Evolutionary conservation across 2,797 vertebrate genomes (phyloP).

Genomic region (Eupleurogrammus muticus): DNA sequence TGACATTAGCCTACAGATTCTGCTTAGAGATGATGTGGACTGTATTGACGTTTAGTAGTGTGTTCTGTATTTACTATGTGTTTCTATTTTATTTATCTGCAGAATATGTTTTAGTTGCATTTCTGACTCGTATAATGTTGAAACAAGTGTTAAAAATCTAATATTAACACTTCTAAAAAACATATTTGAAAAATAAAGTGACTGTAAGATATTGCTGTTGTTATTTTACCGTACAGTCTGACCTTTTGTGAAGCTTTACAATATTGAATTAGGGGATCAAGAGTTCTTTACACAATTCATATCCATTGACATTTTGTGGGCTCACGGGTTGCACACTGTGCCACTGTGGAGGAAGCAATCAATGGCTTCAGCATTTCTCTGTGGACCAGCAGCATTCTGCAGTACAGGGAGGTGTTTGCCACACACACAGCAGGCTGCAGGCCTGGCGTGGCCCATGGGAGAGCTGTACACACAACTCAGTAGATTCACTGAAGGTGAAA

Average conservation of each 20-base stretch:
- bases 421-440: constrained; percentile 35
- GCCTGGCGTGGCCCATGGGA: constrained; percentile 39
- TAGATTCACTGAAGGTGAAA: constrained; percentile 57
- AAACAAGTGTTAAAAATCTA: background rate
- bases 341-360: constrained; percentile 60
- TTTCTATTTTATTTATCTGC: too few relatives aligned
- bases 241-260: constrained; percentile 53
- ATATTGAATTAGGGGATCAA: constrained; percentile 68
- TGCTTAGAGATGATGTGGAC: too few relatives aligned
- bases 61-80: background rate
- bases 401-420: constrained; percentile 37
- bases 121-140: background rate
- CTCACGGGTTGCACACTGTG: constrained; percentile 53
- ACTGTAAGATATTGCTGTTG: constrained; percentile 2
- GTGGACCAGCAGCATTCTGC: constrained; percentile 34
- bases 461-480: constrained; percentile 32
- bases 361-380: constrained; percentile 60
- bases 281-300: constrained; percentile 66
- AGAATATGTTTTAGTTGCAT: fast-evolving
- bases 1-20: too few relatives aligned
- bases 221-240: constrained; percentile 14
- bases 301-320: constrained; percentile 68
- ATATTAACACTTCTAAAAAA: background rate
- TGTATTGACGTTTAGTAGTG: background rate
- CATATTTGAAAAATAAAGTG: background rate